Percentiles rank a stretch among this genome's conserved stretches.
These are phyloP conservation scores for Frieseomelitta varia DNA, from an alignment of 1,140 invertebrate genomes.

Conservation along the genomic window DNA sequence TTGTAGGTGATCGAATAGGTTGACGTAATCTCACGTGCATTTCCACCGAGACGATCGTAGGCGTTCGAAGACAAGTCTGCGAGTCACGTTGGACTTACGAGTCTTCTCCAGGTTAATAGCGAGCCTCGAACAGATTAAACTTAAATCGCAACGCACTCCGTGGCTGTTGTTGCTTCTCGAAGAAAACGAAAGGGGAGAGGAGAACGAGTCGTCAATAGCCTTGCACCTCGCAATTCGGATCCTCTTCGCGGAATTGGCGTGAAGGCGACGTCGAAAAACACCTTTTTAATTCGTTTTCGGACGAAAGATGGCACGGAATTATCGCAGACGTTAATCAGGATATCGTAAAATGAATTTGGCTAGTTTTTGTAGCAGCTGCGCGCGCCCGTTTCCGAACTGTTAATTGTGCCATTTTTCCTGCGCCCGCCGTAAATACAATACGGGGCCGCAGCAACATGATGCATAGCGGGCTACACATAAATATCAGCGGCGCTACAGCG, in stretches of 20 bases:
- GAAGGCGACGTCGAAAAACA: neutral
- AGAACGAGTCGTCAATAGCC: neutral
- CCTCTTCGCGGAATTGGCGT: too few relatives aligned
- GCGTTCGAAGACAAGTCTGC: neutral
- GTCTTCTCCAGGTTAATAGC: neutral
- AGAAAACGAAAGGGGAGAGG: neutral
- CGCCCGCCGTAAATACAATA: constrained; percentile 56
- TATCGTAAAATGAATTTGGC: constrained; percentile 46
- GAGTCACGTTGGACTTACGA: neutral
- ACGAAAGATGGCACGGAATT: constrained; percentile 17
- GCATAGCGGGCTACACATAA: constrained; percentile 61
- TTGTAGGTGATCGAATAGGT: neutral
- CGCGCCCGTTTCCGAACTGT: constrained; percentile 42
- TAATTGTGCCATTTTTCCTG: constrained; percentile 52
- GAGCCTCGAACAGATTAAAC: constrained; percentile 12
- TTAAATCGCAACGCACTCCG: neutral
- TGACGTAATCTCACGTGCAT: neutral
- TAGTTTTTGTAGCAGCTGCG: constrained; percentile 51
- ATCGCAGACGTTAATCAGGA: constrained; percentile 49
- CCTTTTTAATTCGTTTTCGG: constrained; percentile 20
- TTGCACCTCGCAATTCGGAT: too few relatives aligned
- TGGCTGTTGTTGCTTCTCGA: neutral
- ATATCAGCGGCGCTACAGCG: constrained; percentile 55
- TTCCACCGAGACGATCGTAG: neutral
- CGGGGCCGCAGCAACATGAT: constrained; percentile 60